Evolutionary conservation across 2,888 invertebrate species (phyloP).

Genomic region (Xiphydria camelus): DNA sequence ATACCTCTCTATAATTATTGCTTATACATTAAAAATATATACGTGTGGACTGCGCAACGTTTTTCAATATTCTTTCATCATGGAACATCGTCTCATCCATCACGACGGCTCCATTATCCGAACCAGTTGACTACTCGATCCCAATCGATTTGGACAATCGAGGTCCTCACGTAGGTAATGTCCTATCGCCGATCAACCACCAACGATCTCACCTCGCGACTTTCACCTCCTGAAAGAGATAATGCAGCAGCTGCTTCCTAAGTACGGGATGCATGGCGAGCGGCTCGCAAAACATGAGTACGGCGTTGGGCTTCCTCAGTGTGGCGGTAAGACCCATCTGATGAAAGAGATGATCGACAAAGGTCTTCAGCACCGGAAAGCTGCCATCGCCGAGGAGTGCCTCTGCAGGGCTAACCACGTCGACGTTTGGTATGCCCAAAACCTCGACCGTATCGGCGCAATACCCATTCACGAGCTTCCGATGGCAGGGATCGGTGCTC

Average conservation of each 20-base stretch:
- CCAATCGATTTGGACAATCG: too few relatives aligned
- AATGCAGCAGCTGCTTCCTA: slow-evolving; percentile 53
- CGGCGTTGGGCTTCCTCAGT: slow-evolving; percentile 52
- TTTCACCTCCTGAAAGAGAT: slow-evolving; percentile 56
- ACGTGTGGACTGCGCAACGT: too few relatives aligned
- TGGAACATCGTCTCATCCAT: too few relatives aligned
- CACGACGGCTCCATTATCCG: too few relatives aligned
- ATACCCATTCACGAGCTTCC: slow-evolving; percentile 54
- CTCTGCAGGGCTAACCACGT: slow-evolving; percentile 55
- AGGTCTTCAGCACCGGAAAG: slow-evolving; percentile 51
- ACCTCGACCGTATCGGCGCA: slow-evolving; percentile 52
- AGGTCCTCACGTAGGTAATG: too few relatives aligned
- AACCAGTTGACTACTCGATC: too few relatives aligned
- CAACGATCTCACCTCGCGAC: slow-evolving; percentile 53
- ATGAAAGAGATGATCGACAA: slow-evolving; percentile 54
- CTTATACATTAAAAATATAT: too few relatives aligned
- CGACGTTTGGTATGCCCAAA: slow-evolving; percentile 55
- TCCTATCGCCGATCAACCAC: too few relatives aligned
- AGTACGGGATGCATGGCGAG: slow-evolving; percentile 50
- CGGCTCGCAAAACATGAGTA: slow-evolving; percentile 57
- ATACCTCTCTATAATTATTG: too few relatives aligned
- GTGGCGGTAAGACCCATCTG: slow-evolving; percentile 52
- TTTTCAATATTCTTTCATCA: too few relatives aligned
- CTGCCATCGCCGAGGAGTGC: slow-evolving; percentile 50
- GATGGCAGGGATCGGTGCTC: slow-evolving; percentile 48